A percentile compares a stretch with the other conserved stretches of the same genome.
Evolutionary conservation across 2,113 vertebrate genomes (phyloP).

Genomic region (Origma solitaria): DNA sequence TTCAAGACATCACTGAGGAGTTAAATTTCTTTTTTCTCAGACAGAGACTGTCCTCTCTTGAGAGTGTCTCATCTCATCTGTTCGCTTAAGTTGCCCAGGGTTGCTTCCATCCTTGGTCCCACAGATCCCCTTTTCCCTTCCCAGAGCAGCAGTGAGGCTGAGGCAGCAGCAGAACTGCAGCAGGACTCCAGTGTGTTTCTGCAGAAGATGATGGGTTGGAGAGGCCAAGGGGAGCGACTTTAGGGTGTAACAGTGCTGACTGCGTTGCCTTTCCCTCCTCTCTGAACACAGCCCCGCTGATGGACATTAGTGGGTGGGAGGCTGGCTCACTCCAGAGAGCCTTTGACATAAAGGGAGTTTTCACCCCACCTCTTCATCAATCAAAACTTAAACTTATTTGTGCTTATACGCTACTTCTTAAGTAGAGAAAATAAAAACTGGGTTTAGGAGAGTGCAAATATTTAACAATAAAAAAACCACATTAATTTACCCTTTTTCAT

Average conservation of each 20-base stretch:
- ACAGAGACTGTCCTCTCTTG: background rate
- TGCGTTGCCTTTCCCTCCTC: constrained; percentile 12
- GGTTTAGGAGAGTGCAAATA: constrained; percentile 68
- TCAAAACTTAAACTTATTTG: constrained; percentile 59
- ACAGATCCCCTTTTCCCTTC: background rate
- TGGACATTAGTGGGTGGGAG: constrained; percentile 23
- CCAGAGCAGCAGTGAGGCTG: background rate
- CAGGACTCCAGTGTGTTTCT: background rate
- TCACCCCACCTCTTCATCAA: constrained; percentile 48
- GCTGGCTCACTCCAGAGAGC: background rate
- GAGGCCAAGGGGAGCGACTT: background rate
- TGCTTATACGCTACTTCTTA: constrained; percentile 49
- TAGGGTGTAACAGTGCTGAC: background rate
- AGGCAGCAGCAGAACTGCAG: background rate
- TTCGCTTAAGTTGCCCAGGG: background rate
- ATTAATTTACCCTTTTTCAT: constrained; percentile 71
- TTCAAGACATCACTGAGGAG: background rate
- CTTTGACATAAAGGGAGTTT: constrained; percentile 56
- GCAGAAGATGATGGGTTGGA: background rate
- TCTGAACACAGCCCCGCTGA: background rate
- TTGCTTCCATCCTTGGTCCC: background rate
- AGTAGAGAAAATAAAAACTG: constrained; percentile 64
- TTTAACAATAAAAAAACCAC: constrained; percentile 70
- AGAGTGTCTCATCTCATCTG: background rate
- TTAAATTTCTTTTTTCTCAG: background rate